Evolutionary conservation across 2,888 invertebrate species (phyloP).

Genomic region (Sacculina carcini): DNA sequence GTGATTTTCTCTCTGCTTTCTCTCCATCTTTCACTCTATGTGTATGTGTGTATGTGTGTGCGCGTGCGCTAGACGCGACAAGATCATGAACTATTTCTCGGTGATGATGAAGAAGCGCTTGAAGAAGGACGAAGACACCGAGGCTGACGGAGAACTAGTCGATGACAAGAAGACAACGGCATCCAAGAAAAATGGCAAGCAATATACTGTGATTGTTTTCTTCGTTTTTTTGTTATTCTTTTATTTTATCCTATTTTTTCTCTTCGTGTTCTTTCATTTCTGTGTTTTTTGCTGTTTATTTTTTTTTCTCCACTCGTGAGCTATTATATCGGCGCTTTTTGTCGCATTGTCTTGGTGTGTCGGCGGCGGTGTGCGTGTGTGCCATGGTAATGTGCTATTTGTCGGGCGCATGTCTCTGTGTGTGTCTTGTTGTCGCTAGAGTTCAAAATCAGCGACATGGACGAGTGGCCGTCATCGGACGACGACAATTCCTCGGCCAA

Average conservation of each 20-base stretch:
- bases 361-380: background rate
- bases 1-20: too few relatives aligned
- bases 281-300: too few relatives aligned
- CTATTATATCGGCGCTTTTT: too few relatives aligned
- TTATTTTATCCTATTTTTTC: too few relatives aligned
- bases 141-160: constrained; percentile 13
- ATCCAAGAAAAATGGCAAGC: constrained; percentile 16
- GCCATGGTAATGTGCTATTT: background rate
- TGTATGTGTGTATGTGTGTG: background rate
- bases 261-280: too few relatives aligned
- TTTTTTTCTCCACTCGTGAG: too few relatives aligned
- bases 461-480: constrained; percentile 59
- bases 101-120: constrained; percentile 74
- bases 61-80: constrained; percentile 42
- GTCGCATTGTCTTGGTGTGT: background rate
- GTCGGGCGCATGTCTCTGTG: background rate
- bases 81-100: constrained; percentile 82
- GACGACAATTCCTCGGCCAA: constrained; percentile 36
- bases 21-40: too few relatives aligned
- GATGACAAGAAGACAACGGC: constrained; percentile 19
- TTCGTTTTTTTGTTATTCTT: too few relatives aligned
- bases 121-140: constrained; percentile 31
- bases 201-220: too few relatives aligned
- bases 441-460: constrained; percentile 73
- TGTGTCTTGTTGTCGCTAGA: constrained; percentile 22